Percentiles rank a stretch among this genome's conserved stretches.
phyloP scores from a whole-genome alignment of 2,888 invertebrate genomes.

The Patella depressa region DNA sequence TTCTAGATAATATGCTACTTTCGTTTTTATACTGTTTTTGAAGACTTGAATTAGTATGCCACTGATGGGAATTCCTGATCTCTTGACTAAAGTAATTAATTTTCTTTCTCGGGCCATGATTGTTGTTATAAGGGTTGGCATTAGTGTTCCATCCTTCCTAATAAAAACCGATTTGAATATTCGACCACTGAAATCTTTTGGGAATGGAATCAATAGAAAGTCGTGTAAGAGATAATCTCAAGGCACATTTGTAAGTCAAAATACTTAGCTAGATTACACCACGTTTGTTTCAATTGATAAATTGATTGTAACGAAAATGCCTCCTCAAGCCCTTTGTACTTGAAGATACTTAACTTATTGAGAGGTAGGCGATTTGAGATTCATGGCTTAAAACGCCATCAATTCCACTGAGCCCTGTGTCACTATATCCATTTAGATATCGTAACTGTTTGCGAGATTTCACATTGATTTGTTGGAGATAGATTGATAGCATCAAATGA shows the following conservation, averaged over 20 bases:
- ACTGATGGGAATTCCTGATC: no score
- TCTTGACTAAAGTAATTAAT: no score
- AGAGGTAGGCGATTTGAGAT: conserved; percentile 2
- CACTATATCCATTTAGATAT: conserved; percentile 10
- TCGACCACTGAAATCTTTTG: neutral
- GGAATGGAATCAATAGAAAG: neutral
- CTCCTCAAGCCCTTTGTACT: neutral
- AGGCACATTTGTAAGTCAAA: conserved; percentile 9
- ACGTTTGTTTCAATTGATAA: conserved; percentile 25
- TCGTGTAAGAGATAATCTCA: neutral
- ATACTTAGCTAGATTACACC: conserved; percentile 20
- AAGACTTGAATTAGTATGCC: no score
- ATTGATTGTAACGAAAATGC: conserved; percentile 19
- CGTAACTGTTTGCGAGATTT: neutral
- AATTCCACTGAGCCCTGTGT: conserved; percentile 7
- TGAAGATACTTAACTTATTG: neutral
- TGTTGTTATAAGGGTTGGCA: no score
- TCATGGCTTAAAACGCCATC: conserved; percentile 11
- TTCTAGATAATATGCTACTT: no score
- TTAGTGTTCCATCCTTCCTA: neutral
- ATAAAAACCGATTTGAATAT: conserved; percentile 4
- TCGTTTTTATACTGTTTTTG: no score
- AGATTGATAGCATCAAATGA: conserved; percentile 22
- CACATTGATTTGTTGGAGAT: conserved; percentile 1
- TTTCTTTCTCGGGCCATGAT: no score